Evolutionary conservation across 2,113 vertebrate species (phyloP), one percentile per base, ranked within the genome.

Genomic region (Trematomus loennbergii): DNA sequence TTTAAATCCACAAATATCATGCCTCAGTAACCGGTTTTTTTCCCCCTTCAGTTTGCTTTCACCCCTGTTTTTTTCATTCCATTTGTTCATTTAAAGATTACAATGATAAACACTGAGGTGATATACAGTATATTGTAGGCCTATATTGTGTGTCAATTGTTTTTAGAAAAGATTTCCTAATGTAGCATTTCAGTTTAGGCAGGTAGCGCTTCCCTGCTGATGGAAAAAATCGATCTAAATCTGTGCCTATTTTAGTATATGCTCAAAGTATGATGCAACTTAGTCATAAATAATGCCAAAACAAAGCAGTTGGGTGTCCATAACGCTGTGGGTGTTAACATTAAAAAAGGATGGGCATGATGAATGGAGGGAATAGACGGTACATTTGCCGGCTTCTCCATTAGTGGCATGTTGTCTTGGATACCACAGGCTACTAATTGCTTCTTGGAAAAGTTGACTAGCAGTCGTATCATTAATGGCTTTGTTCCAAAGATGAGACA

Each of bases 391-490:
- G n/a, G 46, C 36, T 58, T 72, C 61, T 74, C 59, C 18, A 70
- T 84, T 52, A 52, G 58, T 60, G 53, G 20, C 16, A 61, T 63
- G 78, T 90, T 74, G 83, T 72, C 85, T 9, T 86, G 78, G 77
- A 83, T 69, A 87, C 88, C 45, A 33, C 29, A 57, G 71, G 33
- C 60, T 68, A 13, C 72, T 90, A 90, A 88, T 86, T 54, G 64
- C 58, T 83, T 87, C 66, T 63, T 65, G 78, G 73, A 75, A 83
- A 83, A 66, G 60, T 74, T 84, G 67, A 68, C 71, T 68, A 9
- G 69, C 46, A 10, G 22, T 25, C 22, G 43, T 50, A 5, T 3
- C 46, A 18, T 9, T 78, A 84, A 86, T 84, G 57, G 33, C n/a
- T 73, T 81, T 78, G 9, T 84, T 72, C 16, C 78, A 84, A 87